Conservation (phyloP, 2,888 invertebrate genomes). For the Xanthia icteritia region DNA sequence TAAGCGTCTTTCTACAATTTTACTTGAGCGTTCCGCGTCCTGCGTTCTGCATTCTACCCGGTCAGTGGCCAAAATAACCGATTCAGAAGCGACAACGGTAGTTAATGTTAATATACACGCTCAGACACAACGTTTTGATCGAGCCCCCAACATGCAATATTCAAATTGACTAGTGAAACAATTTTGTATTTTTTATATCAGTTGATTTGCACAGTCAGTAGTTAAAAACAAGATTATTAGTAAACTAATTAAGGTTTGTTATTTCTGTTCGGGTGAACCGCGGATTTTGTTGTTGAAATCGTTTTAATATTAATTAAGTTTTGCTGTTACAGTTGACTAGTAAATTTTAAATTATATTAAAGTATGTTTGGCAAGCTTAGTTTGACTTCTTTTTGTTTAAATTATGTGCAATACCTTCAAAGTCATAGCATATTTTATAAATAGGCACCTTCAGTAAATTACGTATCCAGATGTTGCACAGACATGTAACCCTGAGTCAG, state of each 20-base stretch:
- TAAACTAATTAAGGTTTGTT: constrained; percentile 1
- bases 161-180: constrained; percentile 76
- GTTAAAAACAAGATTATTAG: constrained; percentile 5
- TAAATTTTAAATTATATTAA: constrained; percentile 25
- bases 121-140: constrained; percentile 59
- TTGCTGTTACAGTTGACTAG: constrained; percentile 43
- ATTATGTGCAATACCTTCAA: not conserved
- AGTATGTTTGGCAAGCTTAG: constrained; percentile 39
- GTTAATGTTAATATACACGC: constrained; percentile 60
- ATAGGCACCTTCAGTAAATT: not conserved
- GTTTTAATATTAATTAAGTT: constrained; percentile 33
- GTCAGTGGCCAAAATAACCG: constrained; percentile 53
- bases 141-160: constrained; percentile 65
- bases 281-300: not conserved
- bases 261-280: not conserved
- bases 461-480: not conserved
- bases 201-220: constrained; percentile 59
- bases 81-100: constrained; percentile 42
- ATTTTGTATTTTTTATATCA: constrained; percentile 47
- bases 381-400: not conserved
- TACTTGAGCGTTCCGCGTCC: constrained; percentile 11
- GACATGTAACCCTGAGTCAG: not conserved
- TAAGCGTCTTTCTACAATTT: not conserved
- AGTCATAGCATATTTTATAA: not conserved
- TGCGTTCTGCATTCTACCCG: constrained; percentile 9